Percentiles rank a stretch among this genome's conserved stretches.
phyloP scores from a whole-genome alignment of 2,113 vertebrate species.

The Aspiorhynchus laticeps region DNA sequence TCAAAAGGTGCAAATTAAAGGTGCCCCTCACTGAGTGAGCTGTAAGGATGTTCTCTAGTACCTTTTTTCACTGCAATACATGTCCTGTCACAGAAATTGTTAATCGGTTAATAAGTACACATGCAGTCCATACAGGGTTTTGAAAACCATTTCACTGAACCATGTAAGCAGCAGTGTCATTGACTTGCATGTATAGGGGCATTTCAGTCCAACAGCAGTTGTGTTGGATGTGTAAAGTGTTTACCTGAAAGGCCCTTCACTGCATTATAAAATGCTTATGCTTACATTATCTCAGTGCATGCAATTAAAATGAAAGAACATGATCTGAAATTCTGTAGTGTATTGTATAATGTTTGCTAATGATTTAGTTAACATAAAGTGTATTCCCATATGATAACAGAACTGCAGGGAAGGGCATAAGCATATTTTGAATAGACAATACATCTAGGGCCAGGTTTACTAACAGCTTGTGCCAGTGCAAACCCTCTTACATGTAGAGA shows the following conservation, averaged over 20 bases:
- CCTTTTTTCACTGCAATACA: background rate
- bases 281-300: background rate
- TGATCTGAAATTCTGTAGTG: background rate
- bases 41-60: background rate
- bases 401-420: background rate
- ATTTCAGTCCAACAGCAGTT: background rate
- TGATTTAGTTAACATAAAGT: background rate
- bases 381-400: background rate
- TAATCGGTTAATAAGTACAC: background rate
- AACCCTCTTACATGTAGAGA: too few species aligned
- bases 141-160: background rate
- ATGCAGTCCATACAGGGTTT: background rate
- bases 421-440: background rate
- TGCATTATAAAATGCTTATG: background rate
- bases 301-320: background rate
- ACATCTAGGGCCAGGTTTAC: too few species aligned
- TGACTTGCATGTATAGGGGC: background rate
- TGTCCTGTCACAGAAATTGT: background rate
- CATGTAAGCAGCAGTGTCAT: background rate
- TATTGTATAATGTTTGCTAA: background rate
- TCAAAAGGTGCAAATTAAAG: constrained; percentile 24
- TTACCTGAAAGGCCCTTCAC: background rate
- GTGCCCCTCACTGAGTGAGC: background rate
- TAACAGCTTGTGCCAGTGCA: too few species aligned
- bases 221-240: background rate